These are phyloP conservation scores for Ranitomeya variabilis DNA, from an alignment of 2,113 vertebrate genomes.

Conservation along the genomic window DNA sequence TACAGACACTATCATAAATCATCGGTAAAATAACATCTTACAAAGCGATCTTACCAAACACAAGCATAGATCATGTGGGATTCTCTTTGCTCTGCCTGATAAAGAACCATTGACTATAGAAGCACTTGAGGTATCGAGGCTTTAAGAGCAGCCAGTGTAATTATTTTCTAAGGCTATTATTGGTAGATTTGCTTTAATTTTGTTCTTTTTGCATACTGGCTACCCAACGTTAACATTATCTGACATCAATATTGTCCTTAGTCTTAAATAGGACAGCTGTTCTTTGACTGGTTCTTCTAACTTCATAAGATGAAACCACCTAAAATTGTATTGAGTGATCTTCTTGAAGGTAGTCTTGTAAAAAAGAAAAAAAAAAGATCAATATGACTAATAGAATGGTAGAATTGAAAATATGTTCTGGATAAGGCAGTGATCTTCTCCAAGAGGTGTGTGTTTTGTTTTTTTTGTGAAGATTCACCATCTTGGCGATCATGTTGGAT, in stretches of 20 bases:
- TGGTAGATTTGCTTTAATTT: neutral
- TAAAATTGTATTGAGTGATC: too few species aligned
- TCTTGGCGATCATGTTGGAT: too few species aligned
- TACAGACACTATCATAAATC: constrained; percentile 33
- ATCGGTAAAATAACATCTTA: constrained; percentile 21
- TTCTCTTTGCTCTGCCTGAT: neutral
- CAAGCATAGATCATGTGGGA: neutral
- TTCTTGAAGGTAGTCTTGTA: too few species aligned
- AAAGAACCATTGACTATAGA: neutral
- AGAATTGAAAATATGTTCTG: too few species aligned
- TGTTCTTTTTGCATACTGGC: neutral
- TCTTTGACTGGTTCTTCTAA: neutral
- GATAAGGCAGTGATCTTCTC: too few species aligned
- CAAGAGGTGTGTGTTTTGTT: too few species aligned
- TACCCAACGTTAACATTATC: neutral
- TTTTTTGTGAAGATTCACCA: too few species aligned
- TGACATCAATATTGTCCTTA: neutral
- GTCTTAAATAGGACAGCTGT: neutral
- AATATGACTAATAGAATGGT: too few species aligned
- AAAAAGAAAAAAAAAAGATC: too few species aligned
- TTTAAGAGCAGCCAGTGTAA: neutral
- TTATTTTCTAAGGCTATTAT: neutral
- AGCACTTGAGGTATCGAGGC: neutral
- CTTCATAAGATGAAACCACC: neutral
- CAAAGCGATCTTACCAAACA: neutral